phyloP scores from a whole-genome alignment of 2,113 vertebrate genomes.

The Dicerorhinus sumatrensis region DNA sequence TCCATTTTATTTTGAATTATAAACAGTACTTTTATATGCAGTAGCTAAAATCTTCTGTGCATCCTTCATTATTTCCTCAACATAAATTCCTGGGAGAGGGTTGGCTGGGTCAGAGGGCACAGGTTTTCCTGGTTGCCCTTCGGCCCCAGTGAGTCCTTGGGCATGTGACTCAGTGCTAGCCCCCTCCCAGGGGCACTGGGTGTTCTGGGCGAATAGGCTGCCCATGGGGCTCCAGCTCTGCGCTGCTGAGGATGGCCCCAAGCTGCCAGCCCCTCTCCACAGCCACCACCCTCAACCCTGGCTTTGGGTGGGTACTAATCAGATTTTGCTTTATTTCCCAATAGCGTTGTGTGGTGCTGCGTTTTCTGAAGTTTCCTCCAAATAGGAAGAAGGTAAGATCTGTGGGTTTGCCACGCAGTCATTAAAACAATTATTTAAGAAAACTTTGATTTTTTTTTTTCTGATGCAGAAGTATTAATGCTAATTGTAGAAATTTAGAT shows the following conservation, averaged over 20 bases:
- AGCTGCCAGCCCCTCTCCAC: neutral
- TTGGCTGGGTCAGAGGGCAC: neutral
- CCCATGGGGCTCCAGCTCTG: neutral
- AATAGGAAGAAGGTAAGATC: constrained; percentile 91
- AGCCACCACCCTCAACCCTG: neutral
- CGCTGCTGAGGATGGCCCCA: neutral
- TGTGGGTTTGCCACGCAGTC: neutral
- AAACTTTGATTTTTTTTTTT: neutral
- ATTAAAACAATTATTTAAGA: neutral
- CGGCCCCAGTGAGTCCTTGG: neutral
- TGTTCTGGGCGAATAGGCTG: neutral
- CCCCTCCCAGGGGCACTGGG: neutral
- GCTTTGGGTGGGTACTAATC: neutral
- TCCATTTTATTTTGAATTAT: neutral
- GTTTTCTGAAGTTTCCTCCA: constrained; percentile 95
- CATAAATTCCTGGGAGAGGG: neutral
- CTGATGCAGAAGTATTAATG: neutral
- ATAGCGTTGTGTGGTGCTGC: constrained; percentile 95
- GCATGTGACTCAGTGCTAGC: neutral
- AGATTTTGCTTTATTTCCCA: constrained; percentile 36
- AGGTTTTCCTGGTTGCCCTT: neutral
- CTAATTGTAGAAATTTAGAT: constrained; percentile 20
- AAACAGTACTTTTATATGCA: neutral
- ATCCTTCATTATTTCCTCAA: neutral
- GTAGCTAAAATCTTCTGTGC: neutral